A percentile compares a stretch with the other conserved stretches of the same genome.
These are phyloP conservation scores for Arothron firmamentum DNA, from an alignment of 2,113 vertebrate genomes.

Conservation along the genomic window DNA sequence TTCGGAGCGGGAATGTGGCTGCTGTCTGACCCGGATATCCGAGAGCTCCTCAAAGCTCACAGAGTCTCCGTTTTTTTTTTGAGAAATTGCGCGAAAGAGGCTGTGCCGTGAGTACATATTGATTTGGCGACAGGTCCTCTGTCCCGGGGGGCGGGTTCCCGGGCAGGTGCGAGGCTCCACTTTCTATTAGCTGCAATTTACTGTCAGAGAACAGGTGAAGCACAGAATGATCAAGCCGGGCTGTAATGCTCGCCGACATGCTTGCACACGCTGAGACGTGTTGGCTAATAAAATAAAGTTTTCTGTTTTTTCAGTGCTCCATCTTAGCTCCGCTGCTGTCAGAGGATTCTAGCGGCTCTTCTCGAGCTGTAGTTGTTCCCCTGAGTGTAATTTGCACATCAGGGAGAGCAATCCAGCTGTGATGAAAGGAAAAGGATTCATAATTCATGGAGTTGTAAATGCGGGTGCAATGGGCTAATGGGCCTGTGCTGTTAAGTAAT, in stretches of 20 bases:
- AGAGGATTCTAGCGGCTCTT: neutral
- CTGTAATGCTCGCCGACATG: too few species aligned
- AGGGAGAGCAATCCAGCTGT: constrained; percentile 57
- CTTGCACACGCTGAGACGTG: too few species aligned
- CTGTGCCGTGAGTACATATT: constrained; percentile 40
- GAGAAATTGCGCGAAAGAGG: constrained; percentile 36
- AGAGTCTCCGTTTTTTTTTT: constrained; percentile 30
- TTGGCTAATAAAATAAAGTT: too few species aligned
- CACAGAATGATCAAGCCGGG: constrained; percentile 11
- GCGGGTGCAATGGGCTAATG: constrained; percentile 59
- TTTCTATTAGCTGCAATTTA: constrained; percentile 51
- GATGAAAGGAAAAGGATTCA: constrained; percentile 67
- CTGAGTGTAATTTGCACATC: constrained; percentile 59
- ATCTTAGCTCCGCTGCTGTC: too few species aligned
- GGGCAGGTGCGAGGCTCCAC: constrained; percentile 20
- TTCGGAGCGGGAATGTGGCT: constrained; percentile 37
- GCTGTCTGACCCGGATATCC: constrained; percentile 59
- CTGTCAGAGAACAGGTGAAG: constrained; percentile 26
- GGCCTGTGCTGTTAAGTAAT: constrained; percentile 59
- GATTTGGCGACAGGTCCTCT: constrained; percentile 34
- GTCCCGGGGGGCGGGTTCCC: constrained; percentile 27
- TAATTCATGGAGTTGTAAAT: constrained; percentile 70
- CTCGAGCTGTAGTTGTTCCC: constrained; percentile 48
- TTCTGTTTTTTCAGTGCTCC: too few species aligned
- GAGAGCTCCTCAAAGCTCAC: constrained; percentile 50